Evolutionary conservation across 2,797 vertebrate genomes (phyloP), one percentile per base, ranked within the genome.

Genomic region (Myripristis jacobus): DNA sequence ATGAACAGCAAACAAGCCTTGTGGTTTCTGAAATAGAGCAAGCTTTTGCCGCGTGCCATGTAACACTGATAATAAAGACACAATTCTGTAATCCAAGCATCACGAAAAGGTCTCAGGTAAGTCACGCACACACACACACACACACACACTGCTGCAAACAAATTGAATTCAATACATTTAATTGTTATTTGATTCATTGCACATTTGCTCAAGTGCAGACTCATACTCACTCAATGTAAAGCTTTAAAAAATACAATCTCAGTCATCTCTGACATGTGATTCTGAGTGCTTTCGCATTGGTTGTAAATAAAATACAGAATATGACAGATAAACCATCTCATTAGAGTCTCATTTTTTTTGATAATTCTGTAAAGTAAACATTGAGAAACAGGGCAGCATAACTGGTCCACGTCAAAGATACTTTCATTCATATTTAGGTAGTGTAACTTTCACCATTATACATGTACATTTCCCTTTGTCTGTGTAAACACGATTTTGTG

Each of bases 181-280:
- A 89, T 93, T 87, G 87, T 90, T 90, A 88, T 73, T 84, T 85
- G 68, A 72, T 89, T 91, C 80, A 90, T 89, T 88, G 82, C 84
- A 91, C 89, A 89, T 84, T 90, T 89, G 78, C 83, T 82, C 73
- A 80, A 87, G 88, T 90, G 89, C 85, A 86, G 90, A 85, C 77
- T 88, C 82, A 89, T 87, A 88, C 78, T 81, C 60, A 79, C 61
- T 90, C 86, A 86, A 86, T 92, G 90, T 93, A 93, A 93, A 93
- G 91, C 91, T 93, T 91, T 92, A 90, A 88, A 93, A 94, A 94
- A 93, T 93, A 94, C 92, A 93, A 91, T 93, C 92, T 94, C 86
- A 90, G 89, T 91, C 82, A 91, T 90, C 84, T 91, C 83, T 89
- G 90, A 87, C 67, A 59, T 70, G 76, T 87, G 88, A 90, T 84